phyloP scores from a whole-genome alignment of 2,888 invertebrate species.

The Platycnemis pennipes region DNA sequence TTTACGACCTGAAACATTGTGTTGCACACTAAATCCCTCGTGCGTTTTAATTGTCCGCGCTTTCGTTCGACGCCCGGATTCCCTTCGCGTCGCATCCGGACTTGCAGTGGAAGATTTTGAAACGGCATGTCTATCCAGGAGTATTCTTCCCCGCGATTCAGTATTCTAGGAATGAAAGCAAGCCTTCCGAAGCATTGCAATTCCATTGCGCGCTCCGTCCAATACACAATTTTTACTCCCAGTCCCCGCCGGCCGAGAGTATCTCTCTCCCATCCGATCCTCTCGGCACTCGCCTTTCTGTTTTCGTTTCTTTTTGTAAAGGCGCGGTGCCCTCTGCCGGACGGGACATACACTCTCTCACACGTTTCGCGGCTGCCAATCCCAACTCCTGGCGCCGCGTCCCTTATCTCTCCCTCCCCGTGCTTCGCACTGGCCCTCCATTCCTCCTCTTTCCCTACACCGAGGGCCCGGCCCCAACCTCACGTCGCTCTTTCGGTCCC shows the following conservation, averaged over 20 bases:
- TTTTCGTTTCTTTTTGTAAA: background rate
- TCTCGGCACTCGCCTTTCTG: background rate
- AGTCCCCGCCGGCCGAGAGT: background rate
- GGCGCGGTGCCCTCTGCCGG: background rate
- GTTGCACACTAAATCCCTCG: background rate
- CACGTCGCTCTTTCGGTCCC: conserved; percentile 3
- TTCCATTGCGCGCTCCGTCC: background rate
- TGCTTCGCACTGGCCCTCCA: background rate
- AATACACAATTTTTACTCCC: background rate
- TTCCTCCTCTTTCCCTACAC: background rate
- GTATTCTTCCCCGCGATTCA: background rate
- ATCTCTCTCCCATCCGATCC: background rate
- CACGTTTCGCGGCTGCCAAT: background rate
- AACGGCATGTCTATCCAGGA: background rate
- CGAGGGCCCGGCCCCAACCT: background rate
- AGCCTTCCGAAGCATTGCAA: background rate
- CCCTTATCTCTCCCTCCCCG: background rate
- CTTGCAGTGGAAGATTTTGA: too few relatives aligned
- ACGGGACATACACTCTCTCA: background rate
- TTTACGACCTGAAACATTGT: background rate
- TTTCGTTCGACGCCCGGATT: background rate
- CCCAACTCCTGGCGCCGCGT: background rate
- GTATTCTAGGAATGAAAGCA: background rate
- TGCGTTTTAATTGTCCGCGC: background rate
- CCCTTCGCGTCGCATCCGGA: background rate